These are phyloP conservation scores for Pandemis cinnamomeana DNA, from an alignment of 2,888 invertebrate species.

Conservation along the genomic window DNA sequence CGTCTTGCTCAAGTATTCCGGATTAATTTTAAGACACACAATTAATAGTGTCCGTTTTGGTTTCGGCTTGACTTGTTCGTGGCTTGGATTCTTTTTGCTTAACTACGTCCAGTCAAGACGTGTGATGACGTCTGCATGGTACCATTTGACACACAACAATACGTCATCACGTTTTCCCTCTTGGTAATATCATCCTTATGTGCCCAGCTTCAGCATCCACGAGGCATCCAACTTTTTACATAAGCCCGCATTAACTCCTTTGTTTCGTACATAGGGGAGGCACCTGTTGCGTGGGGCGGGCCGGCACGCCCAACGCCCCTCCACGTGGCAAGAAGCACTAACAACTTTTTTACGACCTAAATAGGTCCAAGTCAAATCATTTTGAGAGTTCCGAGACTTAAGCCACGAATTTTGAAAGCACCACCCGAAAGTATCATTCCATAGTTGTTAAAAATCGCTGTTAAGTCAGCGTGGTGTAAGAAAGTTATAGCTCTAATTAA, in stretches of 20 bases:
- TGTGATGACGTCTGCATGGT: no score
- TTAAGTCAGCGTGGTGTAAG: no score
- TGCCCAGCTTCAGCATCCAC: neutral
- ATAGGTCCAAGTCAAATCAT: neutral
- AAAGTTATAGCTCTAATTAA: no score
- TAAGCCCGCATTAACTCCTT: slow-evolving; percentile 17
- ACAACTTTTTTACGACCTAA: slow-evolving; percentile 20
- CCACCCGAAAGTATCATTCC: no score
- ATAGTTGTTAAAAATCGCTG: no score
- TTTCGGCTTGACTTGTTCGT: no score
- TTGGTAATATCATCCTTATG: neutral
- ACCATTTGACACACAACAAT: neutral
- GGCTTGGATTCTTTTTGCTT: no score
- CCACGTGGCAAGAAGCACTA: slow-evolving; percentile 58
- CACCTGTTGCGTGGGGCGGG: slow-evolving; percentile 81
- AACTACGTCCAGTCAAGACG: no score
- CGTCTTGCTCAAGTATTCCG: no score
- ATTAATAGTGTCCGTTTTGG: no score
- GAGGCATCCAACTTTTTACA: slow-evolving; percentile 15
- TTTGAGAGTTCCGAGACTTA: neutral
- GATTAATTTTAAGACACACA: no score
- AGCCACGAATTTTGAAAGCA: no score
- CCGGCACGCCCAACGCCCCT: slow-evolving; percentile 75
- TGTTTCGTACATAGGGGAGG: slow-evolving; percentile 43
- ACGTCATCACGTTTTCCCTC: neutral